Evolutionary conservation across 2,888 invertebrate species (phyloP).

Genomic region (Pristionchus japonicus): DNA sequence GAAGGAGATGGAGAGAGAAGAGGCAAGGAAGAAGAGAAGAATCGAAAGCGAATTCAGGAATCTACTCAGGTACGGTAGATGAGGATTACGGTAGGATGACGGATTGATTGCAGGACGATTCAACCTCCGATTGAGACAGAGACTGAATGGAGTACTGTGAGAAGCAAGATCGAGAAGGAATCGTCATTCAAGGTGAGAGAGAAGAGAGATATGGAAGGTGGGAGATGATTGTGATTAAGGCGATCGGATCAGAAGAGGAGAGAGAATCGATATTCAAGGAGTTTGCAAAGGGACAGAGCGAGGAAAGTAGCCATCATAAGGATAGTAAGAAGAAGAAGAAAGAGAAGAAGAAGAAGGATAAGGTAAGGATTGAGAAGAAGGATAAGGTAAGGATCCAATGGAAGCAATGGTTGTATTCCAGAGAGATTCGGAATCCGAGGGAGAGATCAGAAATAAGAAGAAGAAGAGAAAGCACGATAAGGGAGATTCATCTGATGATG

Average conservation of each 20-base stretch:
- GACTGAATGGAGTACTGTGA: slow-evolving; percentile 85
- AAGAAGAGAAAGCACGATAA: slow-evolving; percentile 55
- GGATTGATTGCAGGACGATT: slow-evolving; percentile 5
- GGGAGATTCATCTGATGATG: slow-evolving; percentile 54
- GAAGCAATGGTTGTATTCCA: slow-evolving; percentile 46
- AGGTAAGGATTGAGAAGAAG: slow-evolving; percentile 54
- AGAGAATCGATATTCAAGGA: slow-evolving; percentile 84
- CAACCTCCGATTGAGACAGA: slow-evolving; percentile 82
- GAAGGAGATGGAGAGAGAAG: slow-evolving; percentile 93
- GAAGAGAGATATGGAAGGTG: slow-evolving; percentile 60
- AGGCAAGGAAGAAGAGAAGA: slow-evolving; percentile 83
- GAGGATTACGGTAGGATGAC: neutral
- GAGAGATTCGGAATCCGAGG: slow-evolving; percentile 57
- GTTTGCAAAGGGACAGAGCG: slow-evolving; percentile 72
- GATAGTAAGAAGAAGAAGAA: slow-evolving; percentile 64
- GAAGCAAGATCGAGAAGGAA: slow-evolving; percentile 83
- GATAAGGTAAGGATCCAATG: no score
- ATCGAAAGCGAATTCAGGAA: slow-evolving; percentile 81
- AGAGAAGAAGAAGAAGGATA: slow-evolving; percentile 54
- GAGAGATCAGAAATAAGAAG: slow-evolving; percentile 59
- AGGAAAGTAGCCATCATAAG: slow-evolving; percentile 41
- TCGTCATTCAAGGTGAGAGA: slow-evolving; percentile 85
- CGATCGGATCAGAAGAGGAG: slow-evolving; percentile 82
- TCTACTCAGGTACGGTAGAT: neutral
- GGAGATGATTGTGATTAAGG: neutral